These are phyloP conservation scores for Nasonia oneida DNA, from an alignment of 2,888 invertebrate species.

Conservation along the genomic window DNA sequence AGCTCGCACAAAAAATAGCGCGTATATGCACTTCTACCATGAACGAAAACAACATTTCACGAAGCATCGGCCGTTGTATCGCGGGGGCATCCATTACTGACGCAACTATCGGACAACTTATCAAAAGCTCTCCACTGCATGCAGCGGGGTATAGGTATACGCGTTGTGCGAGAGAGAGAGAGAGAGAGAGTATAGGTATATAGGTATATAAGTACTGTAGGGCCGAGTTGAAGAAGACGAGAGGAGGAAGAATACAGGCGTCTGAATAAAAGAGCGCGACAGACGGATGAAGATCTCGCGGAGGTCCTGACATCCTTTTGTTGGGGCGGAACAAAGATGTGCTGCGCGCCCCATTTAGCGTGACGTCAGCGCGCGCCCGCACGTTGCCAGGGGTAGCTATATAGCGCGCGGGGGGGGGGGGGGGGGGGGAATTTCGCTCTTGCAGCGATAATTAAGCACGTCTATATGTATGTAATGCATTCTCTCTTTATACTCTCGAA, in stretches of 20 bases:
- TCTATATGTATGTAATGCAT: too few relatives aligned
- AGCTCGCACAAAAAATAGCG: background rate
- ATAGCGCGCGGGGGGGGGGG: background rate
- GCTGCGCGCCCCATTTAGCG: conserved; percentile 68
- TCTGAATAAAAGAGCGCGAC: conserved; percentile 9
- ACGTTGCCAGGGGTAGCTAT: conserved; percentile 71
- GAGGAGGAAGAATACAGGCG: background rate
- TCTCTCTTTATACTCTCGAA: background rate
- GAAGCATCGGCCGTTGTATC: background rate
- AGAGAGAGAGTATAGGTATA: conserved; percentile 28
- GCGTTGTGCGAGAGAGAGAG: background rate
- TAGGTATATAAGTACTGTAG: background rate
- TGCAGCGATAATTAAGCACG: background rate
- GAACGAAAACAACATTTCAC: background rate
- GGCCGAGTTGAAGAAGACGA: background rate
- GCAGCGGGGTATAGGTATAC: background rate
- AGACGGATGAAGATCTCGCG: conserved; percentile 49
- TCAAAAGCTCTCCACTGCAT: background rate
- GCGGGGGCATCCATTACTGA: background rate
- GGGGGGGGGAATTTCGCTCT: background rate
- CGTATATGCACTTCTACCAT: too few relatives aligned
- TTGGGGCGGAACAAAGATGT: conserved; percentile 72
- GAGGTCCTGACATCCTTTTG: conserved; percentile 68
- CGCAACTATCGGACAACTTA: background rate
- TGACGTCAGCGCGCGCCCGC: conserved; percentile 67